Conservation (phyloP, 1,140 invertebrate species). For the Potamilus streckersoni region DNA sequence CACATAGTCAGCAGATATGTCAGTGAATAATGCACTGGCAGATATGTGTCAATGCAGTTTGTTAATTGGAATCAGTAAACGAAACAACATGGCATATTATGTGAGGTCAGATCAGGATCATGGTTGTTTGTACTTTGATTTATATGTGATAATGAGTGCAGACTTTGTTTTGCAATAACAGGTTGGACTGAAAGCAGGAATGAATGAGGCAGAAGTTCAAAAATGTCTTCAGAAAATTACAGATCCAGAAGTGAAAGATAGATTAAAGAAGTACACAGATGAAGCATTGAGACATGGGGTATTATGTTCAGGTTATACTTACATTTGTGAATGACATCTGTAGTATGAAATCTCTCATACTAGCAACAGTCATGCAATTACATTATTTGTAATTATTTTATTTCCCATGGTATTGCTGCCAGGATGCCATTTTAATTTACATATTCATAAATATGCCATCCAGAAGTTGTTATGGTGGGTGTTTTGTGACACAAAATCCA, state of each 20-base stretch:
- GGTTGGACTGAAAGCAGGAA: slow-evolving; percentile 51
- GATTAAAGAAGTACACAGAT: slow-evolving; percentile 45
- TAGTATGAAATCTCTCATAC: neutral
- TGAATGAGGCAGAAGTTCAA: slow-evolving; percentile 45
- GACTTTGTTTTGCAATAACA: slow-evolving; percentile 27
- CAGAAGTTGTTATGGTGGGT: too few relatives aligned
- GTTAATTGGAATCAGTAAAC: too few relatives aligned
- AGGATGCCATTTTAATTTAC: too few relatives aligned
- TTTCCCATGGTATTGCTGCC: neutral
- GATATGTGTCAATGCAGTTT: too few relatives aligned
- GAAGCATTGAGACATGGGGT: slow-evolving; percentile 53
- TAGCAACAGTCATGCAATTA: neutral
- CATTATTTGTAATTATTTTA: slow-evolving; percentile 1
- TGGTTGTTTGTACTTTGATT: too few relatives aligned
- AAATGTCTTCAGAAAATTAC: slow-evolving; percentile 35
- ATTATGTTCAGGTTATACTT: neutral
- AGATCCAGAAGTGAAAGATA: slow-evolving; percentile 49
- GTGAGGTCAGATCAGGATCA: too few relatives aligned
- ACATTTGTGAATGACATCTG: neutral
- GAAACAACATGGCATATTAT: too few relatives aligned
- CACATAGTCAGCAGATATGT: too few relatives aligned
- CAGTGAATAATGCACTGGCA: too few relatives aligned
- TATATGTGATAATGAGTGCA: too few relatives aligned
- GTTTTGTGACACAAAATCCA: too few relatives aligned
- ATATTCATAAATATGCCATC: too few relatives aligned